Conservation (phyloP, 2,113 vertebrate genomes). For the Tetraodon nigroviridis region DNA sequence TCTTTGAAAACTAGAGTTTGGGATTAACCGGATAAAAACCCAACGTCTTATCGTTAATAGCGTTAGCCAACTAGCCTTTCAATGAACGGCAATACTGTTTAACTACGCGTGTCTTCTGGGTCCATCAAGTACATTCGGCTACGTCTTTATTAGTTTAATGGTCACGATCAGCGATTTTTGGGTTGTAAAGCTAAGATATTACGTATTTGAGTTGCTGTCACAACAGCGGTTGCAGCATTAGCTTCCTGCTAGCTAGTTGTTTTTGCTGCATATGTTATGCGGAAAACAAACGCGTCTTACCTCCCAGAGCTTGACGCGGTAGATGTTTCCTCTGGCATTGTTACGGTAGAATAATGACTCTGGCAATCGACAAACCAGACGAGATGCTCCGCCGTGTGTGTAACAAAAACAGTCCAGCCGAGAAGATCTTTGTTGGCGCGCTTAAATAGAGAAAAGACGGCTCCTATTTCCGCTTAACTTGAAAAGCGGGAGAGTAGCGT, state of each 20-base stretch:
- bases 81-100: no score
- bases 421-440: conserved; percentile 70
- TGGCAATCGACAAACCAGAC: not conserved
- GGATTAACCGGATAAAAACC: not conserved
- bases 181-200: no score
- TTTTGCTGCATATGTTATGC: not conserved
- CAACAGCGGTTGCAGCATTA: not conserved
- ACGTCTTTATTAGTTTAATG: accelerated
- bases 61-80: conserved; percentile 30
- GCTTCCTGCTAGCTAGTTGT: conserved; percentile 29
- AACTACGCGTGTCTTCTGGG: not conserved
- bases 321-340: conserved; percentile 73
- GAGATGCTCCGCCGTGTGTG: not conserved
- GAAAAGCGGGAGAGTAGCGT: conserved; percentile 71
- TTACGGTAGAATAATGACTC: not conserved
- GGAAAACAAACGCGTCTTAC: conserved; percentile 44
- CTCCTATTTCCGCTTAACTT: conserved; percentile 70
- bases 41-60: conserved; percentile 36
- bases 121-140: accelerated
- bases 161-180: no score
- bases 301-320: conserved; percentile 54
- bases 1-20: not conserved
- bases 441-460: conserved; percentile 73
- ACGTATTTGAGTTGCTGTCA: no score
- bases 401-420: not conserved